Base-by-base conservation (phyloP, 2,797 vertebrate genomes). In the Buphagus erythrorhynchus region DNA sequence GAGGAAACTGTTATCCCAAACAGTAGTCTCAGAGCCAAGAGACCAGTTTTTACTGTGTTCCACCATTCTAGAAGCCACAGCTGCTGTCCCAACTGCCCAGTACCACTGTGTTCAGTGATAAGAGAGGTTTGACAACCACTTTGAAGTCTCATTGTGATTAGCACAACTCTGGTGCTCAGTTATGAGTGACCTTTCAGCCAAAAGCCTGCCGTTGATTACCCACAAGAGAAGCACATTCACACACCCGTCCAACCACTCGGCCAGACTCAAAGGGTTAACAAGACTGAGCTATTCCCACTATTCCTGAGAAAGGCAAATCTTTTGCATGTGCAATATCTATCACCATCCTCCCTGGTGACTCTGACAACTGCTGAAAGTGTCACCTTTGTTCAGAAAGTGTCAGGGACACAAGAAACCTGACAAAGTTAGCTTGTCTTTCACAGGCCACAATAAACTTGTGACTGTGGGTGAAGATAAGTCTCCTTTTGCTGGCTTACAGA, bases 91-190 rank as follows among this genome's bases (percentile, higher is more conserved):
- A 74, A 7, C 40, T 54, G 19, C 20, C 65, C 58, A 38, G 42
- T 9, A 66, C 12, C 2, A 0, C 52, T 38, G 1, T 3, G 20
- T 5, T 65, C 54, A 46, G 29, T 1, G 0, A 0, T 20, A 49
- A 62, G 22, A 40, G 52, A 84, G 16, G 33, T 45, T 6, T 62
- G 69, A 86, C 62, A 78, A 49, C 5, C 31, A 36, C 63, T 58
- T 68, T 11, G 31, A 54, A 80, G 26, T 42, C n/a, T 28, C 10
- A 0, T 0, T 51, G 33, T 31, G 36, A 76, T 55, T 17, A 63
- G 31, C 69, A 54, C 28, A n/a, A 14, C 8, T 26, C 48, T 36
- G 45, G 35, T 3, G 28, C 51, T 69, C 43, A 19, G 28, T 54
- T 48, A n/a, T 0, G 6, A 51, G 14, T 5, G 18, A 24, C 21